A percentile compares a stretch with the other conserved stretches of the same genome.
Evolutionary conservation across 2,113 vertebrate genomes (phyloP).

Genomic region (Porphyrio hochstetteri): DNA sequence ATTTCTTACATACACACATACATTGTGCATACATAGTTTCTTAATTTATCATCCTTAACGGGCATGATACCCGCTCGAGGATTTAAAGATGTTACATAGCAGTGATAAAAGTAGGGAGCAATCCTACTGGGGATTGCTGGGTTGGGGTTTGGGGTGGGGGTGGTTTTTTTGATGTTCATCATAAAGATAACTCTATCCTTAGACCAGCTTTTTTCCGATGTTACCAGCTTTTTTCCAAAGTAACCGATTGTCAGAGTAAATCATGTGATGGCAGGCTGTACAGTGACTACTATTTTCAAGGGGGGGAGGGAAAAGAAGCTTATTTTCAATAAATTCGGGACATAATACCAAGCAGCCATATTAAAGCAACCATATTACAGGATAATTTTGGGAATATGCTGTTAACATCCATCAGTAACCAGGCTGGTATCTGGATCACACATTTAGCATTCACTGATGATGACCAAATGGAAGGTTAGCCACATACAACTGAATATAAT

Average conservation of each 20-base stretch:
- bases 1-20: background rate
- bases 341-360: background rate
- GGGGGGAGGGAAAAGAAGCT: background rate
- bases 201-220: too few relatives aligned
- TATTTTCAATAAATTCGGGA: background rate
- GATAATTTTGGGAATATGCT: background rate
- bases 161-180: too few relatives aligned
- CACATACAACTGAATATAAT: background rate
- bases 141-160: too few relatives aligned
- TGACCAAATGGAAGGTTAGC: background rate
- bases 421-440: background rate
- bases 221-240: background rate
- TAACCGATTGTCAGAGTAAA: background rate
- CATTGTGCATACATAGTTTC: background rate
- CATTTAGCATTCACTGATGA: background rate
- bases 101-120: background rate
- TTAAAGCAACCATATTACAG: background rate
- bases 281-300: background rate
- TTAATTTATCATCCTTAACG: background rate
- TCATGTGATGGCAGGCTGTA: background rate
- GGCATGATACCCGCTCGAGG: background rate
- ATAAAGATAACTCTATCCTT: too few relatives aligned
- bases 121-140: background rate
- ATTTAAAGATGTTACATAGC: background rate
- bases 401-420: background rate